Evolutionary conservation across 1,140 invertebrate species (phyloP).

Genomic region (Aphaenogaster floridana): DNA sequence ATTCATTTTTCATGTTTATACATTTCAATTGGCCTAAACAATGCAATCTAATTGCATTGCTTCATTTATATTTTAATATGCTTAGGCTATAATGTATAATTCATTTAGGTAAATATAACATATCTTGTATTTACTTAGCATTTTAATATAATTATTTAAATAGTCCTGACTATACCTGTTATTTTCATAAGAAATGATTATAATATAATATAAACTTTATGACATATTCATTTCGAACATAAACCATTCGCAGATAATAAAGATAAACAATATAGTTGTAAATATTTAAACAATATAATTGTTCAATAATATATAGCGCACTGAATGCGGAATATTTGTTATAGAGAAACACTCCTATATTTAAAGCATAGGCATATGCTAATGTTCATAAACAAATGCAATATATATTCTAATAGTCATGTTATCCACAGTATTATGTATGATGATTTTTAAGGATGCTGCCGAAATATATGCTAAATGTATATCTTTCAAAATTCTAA

Average conservation of each 20-base stretch:
- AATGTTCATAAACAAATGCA: conserved; percentile 48
- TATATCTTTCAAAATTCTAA: conserved; percentile 32
- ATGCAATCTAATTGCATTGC: conserved; percentile 35
- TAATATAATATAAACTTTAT: conserved; percentile 32
- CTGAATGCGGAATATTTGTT: conserved; percentile 45
- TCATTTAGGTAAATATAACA: conserved; percentile 42
- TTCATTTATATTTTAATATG: conserved; percentile 22
- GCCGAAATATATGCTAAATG: conserved; percentile 11
- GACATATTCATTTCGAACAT: conserved; percentile 31
- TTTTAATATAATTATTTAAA: conserved; percentile 39
- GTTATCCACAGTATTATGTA: conserved; percentile 22
- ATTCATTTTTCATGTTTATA: conserved; percentile 63
- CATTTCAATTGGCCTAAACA: conserved; percentile 46
- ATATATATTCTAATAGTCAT: conserved; percentile 43
- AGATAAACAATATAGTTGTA: conserved; percentile 40
- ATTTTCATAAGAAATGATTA: neutral
- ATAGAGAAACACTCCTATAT: conserved; percentile 34
- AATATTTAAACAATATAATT: conserved; percentile 31
- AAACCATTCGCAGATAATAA: conserved; percentile 17
- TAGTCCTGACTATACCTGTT: conserved; percentile 21
- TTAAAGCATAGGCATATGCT: conserved; percentile 37
- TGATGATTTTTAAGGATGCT: neutral
- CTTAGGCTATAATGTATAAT: conserved; percentile 46
- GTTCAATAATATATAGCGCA: conserved; percentile 10
- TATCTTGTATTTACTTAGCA: conserved; percentile 16